These are phyloP conservation scores for Campoletis raptor DNA, from an alignment of 2,888 invertebrate genomes.

Conservation along the genomic window DNA sequence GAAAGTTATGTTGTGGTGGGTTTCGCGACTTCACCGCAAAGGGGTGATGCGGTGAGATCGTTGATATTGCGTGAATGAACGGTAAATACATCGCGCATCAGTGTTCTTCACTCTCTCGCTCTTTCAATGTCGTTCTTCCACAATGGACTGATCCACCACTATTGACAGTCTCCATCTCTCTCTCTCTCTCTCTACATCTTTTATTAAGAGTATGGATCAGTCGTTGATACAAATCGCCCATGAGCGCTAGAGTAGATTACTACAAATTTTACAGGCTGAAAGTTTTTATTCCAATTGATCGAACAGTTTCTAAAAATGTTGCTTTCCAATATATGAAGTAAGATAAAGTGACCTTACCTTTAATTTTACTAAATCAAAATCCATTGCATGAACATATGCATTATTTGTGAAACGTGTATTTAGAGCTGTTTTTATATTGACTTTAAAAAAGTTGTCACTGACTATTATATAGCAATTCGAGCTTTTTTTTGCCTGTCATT, in stretches of 20 bases:
- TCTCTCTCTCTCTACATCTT: background rate
- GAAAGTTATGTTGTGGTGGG: slow-evolving; percentile 22
- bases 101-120: background rate
- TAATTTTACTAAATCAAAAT: background rate
- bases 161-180: background rate
- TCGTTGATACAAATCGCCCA: too few relatives aligned
- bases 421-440: too few relatives aligned
- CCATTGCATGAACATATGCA: background rate
- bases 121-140: slow-evolving; percentile 9
- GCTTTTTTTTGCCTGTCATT: too few relatives aligned
- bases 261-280: too few relatives aligned
- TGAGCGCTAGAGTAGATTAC: too few relatives aligned
- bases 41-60: slow-evolving; percentile 11
- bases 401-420: background rate
- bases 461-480: too few relatives aligned
- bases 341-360: too few relatives aligned
- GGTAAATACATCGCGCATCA: background rate
- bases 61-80: slow-evolving; percentile 43
- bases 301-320: too few relatives aligned
- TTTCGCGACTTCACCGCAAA: slow-evolving; percentile 13
- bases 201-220: too few relatives aligned
- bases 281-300: too few relatives aligned
- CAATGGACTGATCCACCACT: background rate
- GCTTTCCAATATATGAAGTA: too few relatives aligned
- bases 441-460: background rate